These are phyloP conservation scores for Eubasilissa regina DNA, from an alignment of 1,140 invertebrate genomes.

Conservation along the genomic window DNA sequence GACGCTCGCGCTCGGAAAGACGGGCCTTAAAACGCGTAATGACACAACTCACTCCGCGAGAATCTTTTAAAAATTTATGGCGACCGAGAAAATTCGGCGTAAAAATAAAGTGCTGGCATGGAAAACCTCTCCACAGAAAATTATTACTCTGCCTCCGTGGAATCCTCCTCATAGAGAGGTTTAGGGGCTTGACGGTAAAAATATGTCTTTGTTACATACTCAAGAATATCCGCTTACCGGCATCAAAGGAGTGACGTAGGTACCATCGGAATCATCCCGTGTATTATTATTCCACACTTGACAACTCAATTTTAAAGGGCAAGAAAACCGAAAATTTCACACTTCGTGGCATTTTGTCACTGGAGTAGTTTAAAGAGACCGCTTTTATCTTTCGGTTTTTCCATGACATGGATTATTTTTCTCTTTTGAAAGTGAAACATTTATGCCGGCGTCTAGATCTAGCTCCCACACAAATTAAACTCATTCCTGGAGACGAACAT, in stretches of 20 bases:
- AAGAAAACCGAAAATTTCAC: too few species aligned
- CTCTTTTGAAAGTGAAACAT: too few species aligned
- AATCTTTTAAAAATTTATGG: slow-evolving; percentile 38
- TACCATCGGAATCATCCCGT: too few species aligned
- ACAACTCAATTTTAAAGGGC: too few species aligned
- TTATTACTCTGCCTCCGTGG: slow-evolving; percentile 32
- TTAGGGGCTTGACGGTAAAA: slow-evolving; percentile 16
- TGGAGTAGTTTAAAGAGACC: too few species aligned
- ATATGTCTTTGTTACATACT: slow-evolving; percentile 38
- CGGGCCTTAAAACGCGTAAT: slow-evolving; percentile 28
- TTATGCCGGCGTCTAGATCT: too few species aligned
- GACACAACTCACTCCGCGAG: slow-evolving; percentile 38
- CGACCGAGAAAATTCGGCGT: slow-evolving; percentile 26
- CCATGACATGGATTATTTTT: too few species aligned
- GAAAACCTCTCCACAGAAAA: slow-evolving; percentile 30
- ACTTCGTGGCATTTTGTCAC: too few species aligned
- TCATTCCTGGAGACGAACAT: too few species aligned
- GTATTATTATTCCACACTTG: too few species aligned
- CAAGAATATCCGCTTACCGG: slow-evolving; percentile 18
- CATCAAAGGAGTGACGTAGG: slow-evolving; percentile 10
- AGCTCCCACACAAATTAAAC: too few species aligned
- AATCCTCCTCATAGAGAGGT: not conserved
- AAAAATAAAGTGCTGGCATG: slow-evolving; percentile 37
- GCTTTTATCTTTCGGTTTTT: too few species aligned
- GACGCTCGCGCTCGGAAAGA: not conserved